Evolutionary conservation across 2,888 invertebrate species (phyloP).

Genomic region (Nomada fabriciana): DNA sequence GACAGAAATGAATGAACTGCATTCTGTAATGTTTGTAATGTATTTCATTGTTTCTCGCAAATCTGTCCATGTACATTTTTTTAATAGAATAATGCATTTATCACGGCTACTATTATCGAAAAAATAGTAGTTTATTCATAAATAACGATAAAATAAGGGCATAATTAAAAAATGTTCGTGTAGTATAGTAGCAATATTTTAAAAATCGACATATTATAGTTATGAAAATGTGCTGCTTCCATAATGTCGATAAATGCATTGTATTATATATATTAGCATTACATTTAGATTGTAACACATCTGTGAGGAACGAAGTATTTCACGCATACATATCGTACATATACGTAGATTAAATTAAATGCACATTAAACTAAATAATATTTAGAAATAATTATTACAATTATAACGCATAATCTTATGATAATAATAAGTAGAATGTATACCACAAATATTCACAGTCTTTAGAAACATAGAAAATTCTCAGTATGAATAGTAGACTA

Average conservation of each 20-base stretch:
- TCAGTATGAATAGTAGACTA: slow-evolving; percentile 41
- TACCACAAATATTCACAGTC: slow-evolving; percentile 49
- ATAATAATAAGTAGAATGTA: slow-evolving; percentile 44
- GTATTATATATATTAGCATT: slow-evolving; percentile 15
- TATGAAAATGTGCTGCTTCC: slow-evolving; percentile 3
- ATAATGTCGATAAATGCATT: slow-evolving; percentile 33
- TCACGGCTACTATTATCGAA: slow-evolving; percentile 21
- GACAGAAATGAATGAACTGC: slow-evolving; percentile 16
- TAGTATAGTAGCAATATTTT: slow-evolving; percentile 7
- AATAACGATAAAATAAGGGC: not conserved
- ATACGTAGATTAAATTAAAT: slow-evolving; percentile 44
- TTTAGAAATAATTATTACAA: slow-evolving; percentile 43
- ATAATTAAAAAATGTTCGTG: slow-evolving; percentile 8
- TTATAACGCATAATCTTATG: slow-evolving; percentile 31
- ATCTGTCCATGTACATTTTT: slow-evolving; percentile 31
- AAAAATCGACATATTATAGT: slow-evolving; percentile 7
- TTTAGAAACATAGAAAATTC: slow-evolving; percentile 37
- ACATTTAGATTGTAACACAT: slow-evolving; percentile 26
- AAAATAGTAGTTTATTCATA: slow-evolving; percentile 24
- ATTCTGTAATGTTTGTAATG: slow-evolving; percentile 27
- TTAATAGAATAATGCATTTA: slow-evolving; percentile 44
- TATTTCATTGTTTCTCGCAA: slow-evolving; percentile 35
- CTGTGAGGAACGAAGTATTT: slow-evolving; percentile 35
- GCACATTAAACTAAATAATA: slow-evolving; percentile 26
- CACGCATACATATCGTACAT: slow-evolving; percentile 25